Evolutionary conservation across 1,140 invertebrate genomes (phyloP).

Genomic region (Charaxes varanes): DNA sequence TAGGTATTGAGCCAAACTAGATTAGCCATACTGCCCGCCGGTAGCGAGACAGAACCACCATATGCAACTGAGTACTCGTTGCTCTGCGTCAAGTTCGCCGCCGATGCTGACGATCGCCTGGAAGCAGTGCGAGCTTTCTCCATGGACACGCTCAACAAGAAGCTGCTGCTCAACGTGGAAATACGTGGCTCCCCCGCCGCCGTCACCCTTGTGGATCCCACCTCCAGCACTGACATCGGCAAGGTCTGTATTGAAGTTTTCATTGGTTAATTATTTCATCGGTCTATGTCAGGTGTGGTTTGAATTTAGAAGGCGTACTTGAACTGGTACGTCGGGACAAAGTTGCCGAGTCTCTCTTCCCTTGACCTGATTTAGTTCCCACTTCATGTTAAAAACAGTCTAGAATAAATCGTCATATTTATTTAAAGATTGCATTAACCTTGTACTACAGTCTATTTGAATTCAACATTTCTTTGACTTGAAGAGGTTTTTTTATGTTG

Average conservation of each 20-base stretch:
- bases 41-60: conserved; percentile 82
- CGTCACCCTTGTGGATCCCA: conserved; percentile 82
- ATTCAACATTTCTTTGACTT: not conserved
- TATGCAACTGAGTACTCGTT: conserved; percentile 91
- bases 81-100: conserved; percentile 88
- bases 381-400: no score
- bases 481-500: no score
- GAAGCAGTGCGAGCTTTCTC: conserved; percentile 83
- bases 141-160: conserved; percentile 78
- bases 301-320: no score
- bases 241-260: no score
- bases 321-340: no score
- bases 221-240: conserved; percentile 87
- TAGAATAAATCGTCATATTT: no score
- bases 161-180: conserved; percentile 85
- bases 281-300: no score
- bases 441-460: no score
- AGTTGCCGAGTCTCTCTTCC: no score
- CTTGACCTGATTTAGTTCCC: no score
- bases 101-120: conserved; percentile 87
- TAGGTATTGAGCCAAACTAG: conserved; percentile 70
- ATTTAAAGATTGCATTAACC: no score
- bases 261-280: no score
- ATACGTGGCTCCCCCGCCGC: conserved; percentile 77
- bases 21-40: conserved; percentile 86